Conservation (phyloP, 1,140 invertebrate genomes). For the Zaprionus taronus region DNA sequence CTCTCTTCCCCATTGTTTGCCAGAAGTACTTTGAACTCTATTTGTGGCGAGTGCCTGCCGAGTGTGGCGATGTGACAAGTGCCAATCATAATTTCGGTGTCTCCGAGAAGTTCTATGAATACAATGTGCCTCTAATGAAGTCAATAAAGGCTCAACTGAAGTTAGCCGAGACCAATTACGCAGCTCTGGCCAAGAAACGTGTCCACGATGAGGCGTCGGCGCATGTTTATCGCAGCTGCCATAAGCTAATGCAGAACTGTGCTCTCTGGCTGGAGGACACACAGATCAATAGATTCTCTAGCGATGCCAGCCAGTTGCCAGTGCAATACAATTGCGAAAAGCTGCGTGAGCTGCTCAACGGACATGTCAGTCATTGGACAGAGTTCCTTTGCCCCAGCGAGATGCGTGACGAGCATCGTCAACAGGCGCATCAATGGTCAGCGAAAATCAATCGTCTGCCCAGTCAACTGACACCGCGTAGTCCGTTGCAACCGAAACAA, state of each 20-base stretch:
- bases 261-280: constrained; percentile 92
- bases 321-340: constrained; percentile 88
- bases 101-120: constrained; percentile 91
- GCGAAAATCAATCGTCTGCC: constrained; percentile 61
- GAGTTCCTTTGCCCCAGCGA: constrained; percentile 88
- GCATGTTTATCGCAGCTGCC: constrained; percentile 66
- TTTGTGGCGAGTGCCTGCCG: constrained; percentile 87
- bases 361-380: constrained; percentile 87
- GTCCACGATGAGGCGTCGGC: constrained; percentile 66
- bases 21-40: constrained; percentile 93
- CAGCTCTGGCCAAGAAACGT: constrained; percentile 77
- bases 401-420: constrained; percentile 85
- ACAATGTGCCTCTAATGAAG: constrained; percentile 89
- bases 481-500: constrained; percentile 58
- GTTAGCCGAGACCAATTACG: constrained; percentile 88
- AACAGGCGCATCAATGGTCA: constrained; percentile 85
- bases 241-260: constrained; percentile 87
- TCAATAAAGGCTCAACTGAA: constrained; percentile 89
- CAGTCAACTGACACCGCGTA: constrained; percentile 36
- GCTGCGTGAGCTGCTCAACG: constrained; percentile 83
- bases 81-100: constrained; percentile 85
- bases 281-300: constrained; percentile 85
- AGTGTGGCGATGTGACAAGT: constrained; percentile 52
- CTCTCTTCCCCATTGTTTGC: constrained; percentile 90
- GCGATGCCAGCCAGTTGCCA: constrained; percentile 86